phyloP scores from a whole-genome alignment of 2,113 vertebrate species.

The Mobula hypostoma region DNA sequence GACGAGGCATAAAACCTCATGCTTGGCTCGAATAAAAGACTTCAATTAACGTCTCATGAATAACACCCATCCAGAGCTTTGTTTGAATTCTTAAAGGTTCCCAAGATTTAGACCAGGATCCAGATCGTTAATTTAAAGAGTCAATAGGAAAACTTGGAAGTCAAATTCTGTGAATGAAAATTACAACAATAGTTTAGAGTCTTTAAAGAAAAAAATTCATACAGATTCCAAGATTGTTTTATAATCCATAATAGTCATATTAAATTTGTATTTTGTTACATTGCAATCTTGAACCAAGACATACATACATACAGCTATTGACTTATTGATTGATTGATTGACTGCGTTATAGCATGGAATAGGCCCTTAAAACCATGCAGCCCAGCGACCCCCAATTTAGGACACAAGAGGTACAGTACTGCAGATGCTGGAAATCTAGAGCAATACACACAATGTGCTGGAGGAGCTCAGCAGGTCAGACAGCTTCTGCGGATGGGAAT shows the following conservation, averaged over 20 bases:
- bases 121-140: neutral
- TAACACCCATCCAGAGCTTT: neutral
- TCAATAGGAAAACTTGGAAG: neutral
- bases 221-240: neutral
- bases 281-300: neutral
- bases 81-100: neutral
- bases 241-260: neutral
- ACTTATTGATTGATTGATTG: too few species aligned
- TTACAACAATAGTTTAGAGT: neutral
- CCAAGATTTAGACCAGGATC: neutral
- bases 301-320: too few species aligned
- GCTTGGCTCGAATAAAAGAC: neutral
- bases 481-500: too few species aligned
- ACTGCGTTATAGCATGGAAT: too few species aligned
- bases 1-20: neutral
- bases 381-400: too few species aligned
- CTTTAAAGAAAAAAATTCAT: neutral
- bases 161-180: constrained; percentile 8
- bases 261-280: neutral
- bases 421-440: too few species aligned
- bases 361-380: too few species aligned
- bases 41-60: neutral
- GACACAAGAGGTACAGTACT: too few species aligned
- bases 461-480: too few species aligned
- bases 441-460: too few species aligned